Conservation (phyloP, 2,888 invertebrate species). For the Lasius platythorax region DNA sequence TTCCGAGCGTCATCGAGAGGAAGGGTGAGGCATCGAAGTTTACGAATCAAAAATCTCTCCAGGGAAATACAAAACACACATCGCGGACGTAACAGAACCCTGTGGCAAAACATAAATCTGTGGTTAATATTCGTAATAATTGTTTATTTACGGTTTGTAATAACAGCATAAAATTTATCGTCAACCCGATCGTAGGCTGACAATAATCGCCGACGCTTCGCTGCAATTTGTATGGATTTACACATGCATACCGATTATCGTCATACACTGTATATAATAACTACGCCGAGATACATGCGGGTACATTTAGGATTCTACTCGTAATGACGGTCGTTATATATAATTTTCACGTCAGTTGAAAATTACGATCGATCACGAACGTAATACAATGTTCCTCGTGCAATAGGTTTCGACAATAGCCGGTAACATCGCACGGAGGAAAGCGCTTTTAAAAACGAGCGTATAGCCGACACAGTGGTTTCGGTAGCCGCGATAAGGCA, state of each 20-base stretch:
- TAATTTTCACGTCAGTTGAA: neutral
- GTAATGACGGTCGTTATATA: conserved; percentile 20
- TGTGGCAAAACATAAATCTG: neutral
- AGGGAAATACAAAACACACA: neutral
- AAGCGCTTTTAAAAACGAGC: conserved; percentile 45
- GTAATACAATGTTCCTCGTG: neutral
- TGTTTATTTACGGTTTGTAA: conserved; percentile 59
- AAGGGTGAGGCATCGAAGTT: conserved; percentile 3
- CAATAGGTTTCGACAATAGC: conserved; percentile 57
- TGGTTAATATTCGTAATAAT: conserved; percentile 37
- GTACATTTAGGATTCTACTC: conserved; percentile 54
- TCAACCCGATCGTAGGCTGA: conserved; percentile 59
- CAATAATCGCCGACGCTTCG: conserved; percentile 62
- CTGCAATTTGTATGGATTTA: conserved; percentile 68
- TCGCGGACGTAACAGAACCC: neutral
- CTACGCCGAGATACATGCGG: conserved; percentile 52
- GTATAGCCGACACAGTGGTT: conserved; percentile 24
- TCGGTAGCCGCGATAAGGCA: conserved; percentile 64
- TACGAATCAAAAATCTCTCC: conserved; percentile 25
- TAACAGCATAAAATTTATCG: conserved; percentile 67
- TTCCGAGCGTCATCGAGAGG: conserved; percentile 38
- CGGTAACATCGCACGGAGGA: conserved; percentile 57
- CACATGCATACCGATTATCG: conserved; percentile 43
- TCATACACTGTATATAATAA: conserved; percentile 55
- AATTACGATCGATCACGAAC: neutral